A percentile compares a stretch with the other conserved stretches of the same genome.
Evolutionary conservation across 2,797 vertebrate genomes (phyloP).

Genomic region (Pangasius krempfi): DNA sequence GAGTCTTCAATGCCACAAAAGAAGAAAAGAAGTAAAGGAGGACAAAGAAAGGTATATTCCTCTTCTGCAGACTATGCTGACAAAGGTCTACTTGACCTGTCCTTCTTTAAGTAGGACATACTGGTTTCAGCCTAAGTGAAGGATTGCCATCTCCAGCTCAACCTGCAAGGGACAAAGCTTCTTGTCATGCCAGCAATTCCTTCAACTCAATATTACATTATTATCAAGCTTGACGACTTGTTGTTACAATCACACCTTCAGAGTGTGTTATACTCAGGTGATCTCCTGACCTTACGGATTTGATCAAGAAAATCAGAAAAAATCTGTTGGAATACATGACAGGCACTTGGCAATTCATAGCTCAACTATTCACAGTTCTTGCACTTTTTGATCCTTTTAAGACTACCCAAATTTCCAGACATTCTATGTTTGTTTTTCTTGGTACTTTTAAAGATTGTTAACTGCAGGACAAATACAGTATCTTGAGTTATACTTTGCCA

Average conservation of each 20-base stretch:
- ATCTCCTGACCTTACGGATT: not conserved
- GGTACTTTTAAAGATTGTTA: not conserved
- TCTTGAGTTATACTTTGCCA: not conserved
- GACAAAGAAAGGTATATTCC: conserved; percentile 13
- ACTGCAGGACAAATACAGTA: not conserved
- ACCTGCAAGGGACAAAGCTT: not conserved
- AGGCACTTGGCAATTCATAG: not conserved
- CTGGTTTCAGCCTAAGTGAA: not conserved
- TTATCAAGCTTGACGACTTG: not conserved
- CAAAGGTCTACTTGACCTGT: conserved; percentile 16
- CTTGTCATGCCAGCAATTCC: not conserved
- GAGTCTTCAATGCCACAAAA: not conserved
- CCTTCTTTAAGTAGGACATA: conserved; percentile 24
- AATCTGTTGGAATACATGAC: not conserved
- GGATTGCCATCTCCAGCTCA: conserved; percentile 20
- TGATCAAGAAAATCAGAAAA: no score
- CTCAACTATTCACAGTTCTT: not conserved
- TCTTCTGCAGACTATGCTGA: conserved; percentile 11
- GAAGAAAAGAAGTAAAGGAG: conserved; percentile 4
- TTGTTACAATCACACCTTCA: not conserved
- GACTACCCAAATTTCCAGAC: not conserved
- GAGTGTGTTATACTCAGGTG: not conserved
- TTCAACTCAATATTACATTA: not conserved
- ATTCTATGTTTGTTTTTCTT: not conserved
- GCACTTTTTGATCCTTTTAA: not conserved